Evolutionary conservation across 2,797 vertebrate species (phyloP), one percentile per base, ranked within the genome.

Genomic region (Cynodonichthys magdalenae): DNA sequence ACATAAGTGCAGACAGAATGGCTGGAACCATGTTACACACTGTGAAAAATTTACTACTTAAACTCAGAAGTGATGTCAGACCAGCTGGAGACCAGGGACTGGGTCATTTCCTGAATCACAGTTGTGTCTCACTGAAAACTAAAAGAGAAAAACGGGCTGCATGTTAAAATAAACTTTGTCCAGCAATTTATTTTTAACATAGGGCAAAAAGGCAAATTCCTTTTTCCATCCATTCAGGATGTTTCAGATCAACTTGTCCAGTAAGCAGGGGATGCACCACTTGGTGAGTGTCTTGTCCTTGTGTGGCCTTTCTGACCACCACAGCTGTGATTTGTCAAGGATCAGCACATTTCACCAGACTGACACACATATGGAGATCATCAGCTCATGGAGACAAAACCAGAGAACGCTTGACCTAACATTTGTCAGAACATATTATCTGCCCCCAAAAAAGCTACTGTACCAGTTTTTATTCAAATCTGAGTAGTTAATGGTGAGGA

Each of bases 91-190:
- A 84, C 83, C 77, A 60, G 61, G 18, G 63, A 73, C 76, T 39
- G 76, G 88, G 87, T 89, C 88, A 90, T 89, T 92, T 92, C 92
- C 90, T 90, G 83, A 72, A 85, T 58, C 51, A 67, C 78, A 73
- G 77, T 66, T 75, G 79, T 65, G 67, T 83, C 75, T 86, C 81
- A 71, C 83, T 84, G 63, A 53, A 82, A 88, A 84, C 64, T 50
- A 46, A 50, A 74, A 72, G 47, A 75, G 80, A 92, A 92, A 90
- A 74, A 74, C 86, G 61, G 27, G 45, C 85, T 87, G 89, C 75
- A 83, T 92, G 84, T 74, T 62, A 50, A 66, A 66, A 75, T 49
- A 11, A 24, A 59, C 67, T 61, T 55, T 56, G 36, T 71, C 60
- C 44, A 8, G 31, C 31, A 8, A 34, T 34, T 6, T 34, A 9